These are phyloP conservation scores for Astyanax mexicanus DNA, from an alignment of 2,797 vertebrate genomes.

Conservation along the genomic window DNA sequence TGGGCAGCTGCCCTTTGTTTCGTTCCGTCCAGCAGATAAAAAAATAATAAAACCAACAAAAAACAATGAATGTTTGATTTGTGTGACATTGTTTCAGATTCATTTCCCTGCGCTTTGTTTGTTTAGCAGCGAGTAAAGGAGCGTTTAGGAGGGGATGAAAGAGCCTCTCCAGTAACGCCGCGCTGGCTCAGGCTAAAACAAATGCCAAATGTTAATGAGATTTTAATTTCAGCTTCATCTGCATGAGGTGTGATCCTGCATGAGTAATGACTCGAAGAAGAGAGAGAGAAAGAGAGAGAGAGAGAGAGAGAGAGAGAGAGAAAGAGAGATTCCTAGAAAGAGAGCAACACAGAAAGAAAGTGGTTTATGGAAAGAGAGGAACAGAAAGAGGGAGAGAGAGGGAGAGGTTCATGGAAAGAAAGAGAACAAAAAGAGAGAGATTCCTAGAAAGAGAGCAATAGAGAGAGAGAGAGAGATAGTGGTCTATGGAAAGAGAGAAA, in stretches of 20 bases:
- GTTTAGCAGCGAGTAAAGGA: slow-evolving; percentile 7
- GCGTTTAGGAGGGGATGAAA: slow-evolving; percentile 16
- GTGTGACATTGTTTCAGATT: slow-evolving; percentile 7
- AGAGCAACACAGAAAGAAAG: not conserved
- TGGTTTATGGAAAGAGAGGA: no score
- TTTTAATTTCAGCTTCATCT: slow-evolving; percentile 58
- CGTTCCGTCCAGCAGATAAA: not conserved
- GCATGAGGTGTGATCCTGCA: slow-evolving; percentile 40
- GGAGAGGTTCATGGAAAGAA: not conserved
- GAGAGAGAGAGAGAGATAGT: not conserved
- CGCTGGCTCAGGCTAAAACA: slow-evolving; percentile 34
- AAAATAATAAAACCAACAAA: not conserved
- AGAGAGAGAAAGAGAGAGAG: not conserved
- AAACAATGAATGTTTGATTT: slow-evolving; percentile 4
- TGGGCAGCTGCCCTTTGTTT: not conserved
- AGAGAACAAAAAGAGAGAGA: not conserved
- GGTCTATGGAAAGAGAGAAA: no score
- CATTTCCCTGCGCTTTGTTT: not conserved
- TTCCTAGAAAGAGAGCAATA: not conserved
- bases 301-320: not conserved
- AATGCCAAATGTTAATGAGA: slow-evolving; percentile 59
- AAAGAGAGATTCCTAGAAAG: not conserved
- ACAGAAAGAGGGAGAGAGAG: no score
- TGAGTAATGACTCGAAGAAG: slow-evolving; percentile 26
- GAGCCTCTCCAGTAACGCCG: slow-evolving; percentile 1